Percentiles rank a stretch among this genome's conserved stretches.
These are phyloP conservation scores for Typhlichthys subterraneus DNA, from an alignment of 2,797 vertebrate species.

Conservation along the genomic window DNA sequence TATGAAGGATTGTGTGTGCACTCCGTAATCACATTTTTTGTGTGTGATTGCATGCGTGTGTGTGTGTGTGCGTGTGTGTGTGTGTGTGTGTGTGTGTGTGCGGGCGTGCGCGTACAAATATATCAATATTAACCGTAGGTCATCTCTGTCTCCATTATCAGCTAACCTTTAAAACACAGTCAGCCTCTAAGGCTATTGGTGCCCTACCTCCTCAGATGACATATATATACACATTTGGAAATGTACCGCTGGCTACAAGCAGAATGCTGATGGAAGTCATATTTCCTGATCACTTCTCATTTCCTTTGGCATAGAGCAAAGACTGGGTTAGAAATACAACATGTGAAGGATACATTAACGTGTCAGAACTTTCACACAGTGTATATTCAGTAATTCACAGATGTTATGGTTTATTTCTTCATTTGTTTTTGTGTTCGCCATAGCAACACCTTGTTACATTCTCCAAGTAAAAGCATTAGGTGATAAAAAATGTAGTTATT, in stretches of 20 bases:
- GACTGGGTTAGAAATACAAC: constrained; percentile 47
- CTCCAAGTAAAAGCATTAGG: too few relatives aligned
- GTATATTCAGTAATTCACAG: too few relatives aligned
- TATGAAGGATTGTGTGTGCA: neutral
- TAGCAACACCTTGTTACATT: too few relatives aligned
- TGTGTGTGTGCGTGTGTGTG: constrained; percentile 28
- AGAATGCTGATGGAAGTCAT: constrained; percentile 62
- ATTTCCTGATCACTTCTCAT: constrained; percentile 61
- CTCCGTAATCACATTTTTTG: neutral
- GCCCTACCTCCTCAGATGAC: constrained; percentile 45
- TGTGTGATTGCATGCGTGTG: constrained; percentile 14
- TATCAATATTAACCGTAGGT: constrained; percentile 54
- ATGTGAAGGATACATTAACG: constrained; percentile 46
- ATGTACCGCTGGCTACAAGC: constrained; percentile 49
- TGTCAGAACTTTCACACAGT: neutral
- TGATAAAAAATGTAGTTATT: too few relatives aligned
- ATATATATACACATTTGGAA: constrained; percentile 13
- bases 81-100: constrained; percentile 23
- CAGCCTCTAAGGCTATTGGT: constrained; percentile 53
- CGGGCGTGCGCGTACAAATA: constrained; percentile 40
- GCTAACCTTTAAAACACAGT: constrained; percentile 69
- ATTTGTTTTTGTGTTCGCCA: too few relatives aligned
- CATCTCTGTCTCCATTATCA: constrained; percentile 50
- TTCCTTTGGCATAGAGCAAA: constrained; percentile 58
- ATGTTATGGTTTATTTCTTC: too few relatives aligned